phyloP scores from a whole-genome alignment of 1,140 invertebrate genomes.

The Formica exsecta region DNA sequence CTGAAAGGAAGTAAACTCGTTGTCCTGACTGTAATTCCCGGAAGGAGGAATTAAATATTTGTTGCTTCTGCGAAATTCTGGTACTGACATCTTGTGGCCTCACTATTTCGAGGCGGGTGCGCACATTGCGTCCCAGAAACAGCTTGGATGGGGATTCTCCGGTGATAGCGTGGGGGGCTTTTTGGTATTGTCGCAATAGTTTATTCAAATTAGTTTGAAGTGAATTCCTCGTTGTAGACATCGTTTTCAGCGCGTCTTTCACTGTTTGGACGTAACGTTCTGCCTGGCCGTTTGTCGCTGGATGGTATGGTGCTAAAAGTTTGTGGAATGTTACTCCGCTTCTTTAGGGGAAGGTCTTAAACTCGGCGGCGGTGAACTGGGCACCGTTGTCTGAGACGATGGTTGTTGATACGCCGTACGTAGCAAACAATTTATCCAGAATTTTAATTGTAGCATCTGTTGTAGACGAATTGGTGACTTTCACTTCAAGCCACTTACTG shows the following conservation, averaged over 20 bases:
- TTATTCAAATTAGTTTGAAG: no score
- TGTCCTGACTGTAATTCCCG: no score
- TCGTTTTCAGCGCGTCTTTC: neutral
- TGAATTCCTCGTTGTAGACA: no score
- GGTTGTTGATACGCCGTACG: neutral
- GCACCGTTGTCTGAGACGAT: neutral
- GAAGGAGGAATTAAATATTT: no score
- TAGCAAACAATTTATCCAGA: neutral
- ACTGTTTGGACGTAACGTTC: neutral
- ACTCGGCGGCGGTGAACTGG: neutral
- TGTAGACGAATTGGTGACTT: neutral
- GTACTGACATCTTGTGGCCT: no score
- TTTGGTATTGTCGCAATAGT: no score
- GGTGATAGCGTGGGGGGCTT: no score
- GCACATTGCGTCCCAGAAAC: no score
- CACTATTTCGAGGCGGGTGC: no score
- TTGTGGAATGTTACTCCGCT: neutral
- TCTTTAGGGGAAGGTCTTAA: neutral
- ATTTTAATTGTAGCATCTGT: neutral
- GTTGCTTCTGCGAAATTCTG: no score
- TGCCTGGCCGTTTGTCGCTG: neutral
- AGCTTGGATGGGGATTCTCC: no score
- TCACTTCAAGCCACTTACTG: neutral
- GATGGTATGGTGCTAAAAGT: neutral
- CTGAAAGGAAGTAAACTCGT: no score